Evolutionary conservation across 2,888 invertebrate genomes (phyloP).

Genomic region (Drosophila tripunctata): DNA sequence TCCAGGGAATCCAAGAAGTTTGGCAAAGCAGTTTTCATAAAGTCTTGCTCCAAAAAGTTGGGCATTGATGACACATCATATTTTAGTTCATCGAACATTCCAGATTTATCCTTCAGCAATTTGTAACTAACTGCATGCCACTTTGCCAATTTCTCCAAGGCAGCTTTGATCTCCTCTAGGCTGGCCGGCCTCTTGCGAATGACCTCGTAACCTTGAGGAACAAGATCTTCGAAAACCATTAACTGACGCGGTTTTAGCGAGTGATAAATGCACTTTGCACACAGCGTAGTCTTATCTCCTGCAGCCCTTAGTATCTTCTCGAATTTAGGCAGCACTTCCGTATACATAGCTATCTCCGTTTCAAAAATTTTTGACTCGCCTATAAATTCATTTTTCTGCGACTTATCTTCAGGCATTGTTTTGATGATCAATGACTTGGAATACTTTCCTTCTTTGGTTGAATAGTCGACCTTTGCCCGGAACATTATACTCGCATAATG

Average conservation of each 20-base stretch:
- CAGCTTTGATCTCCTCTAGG: conserved; percentile 19
- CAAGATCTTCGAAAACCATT: conserved; percentile 40
- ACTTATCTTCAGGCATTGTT: conserved; percentile 70
- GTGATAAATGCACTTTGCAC: conserved; percentile 47
- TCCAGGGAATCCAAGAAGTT: conserved; percentile 55
- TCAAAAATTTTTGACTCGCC: conserved; percentile 56
- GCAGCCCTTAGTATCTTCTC: conserved; percentile 58
- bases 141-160: conserved; percentile 56
- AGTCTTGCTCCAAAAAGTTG: conserved; percentile 19
- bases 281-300: conserved; percentile 57
- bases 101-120: conserved; percentile 35
- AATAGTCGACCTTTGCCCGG: conserved; percentile 43
- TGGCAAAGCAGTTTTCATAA: conserved; percentile 37
- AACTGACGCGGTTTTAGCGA: conserved; percentile 39
- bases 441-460: conserved; percentile 37
- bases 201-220: conserved; percentile 24
- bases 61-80: conserved; percentile 29
- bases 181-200: conserved; percentile 33
- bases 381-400: conserved; percentile 67
- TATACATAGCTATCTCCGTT: conserved; percentile 76
- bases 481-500: conserved; percentile 76
- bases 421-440: conserved; percentile 67
- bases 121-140: conserved; percentile 61
- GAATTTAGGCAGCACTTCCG: conserved; percentile 70
- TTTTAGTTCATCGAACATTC: conserved; percentile 18